Evolutionary conservation across 30 jellyfish, hydroid and myxozoan genomes (phyloP).

Genomic region (Haliclystus octoradiatus): DNA sequence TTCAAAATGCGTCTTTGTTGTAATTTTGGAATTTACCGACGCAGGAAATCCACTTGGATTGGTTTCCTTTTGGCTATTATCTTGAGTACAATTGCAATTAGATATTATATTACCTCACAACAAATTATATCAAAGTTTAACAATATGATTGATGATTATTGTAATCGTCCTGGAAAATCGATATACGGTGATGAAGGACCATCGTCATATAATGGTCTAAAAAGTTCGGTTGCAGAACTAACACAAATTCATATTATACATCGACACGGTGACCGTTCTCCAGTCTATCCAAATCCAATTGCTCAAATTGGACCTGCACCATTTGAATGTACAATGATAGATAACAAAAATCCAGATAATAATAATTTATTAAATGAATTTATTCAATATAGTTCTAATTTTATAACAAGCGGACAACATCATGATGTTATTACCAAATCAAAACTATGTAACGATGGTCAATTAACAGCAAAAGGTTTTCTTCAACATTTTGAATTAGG

Average conservation of each 20-base stretch:
- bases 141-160: neutral
- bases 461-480: conserved; percentile 81
- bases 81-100: no score
- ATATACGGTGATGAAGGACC: neutral
- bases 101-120: no score
- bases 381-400: conserved; percentile 9
- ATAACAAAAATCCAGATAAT: conserved; percentile 7
- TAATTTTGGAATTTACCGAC: no score
- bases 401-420: conserved; percentile 28
- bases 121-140: no score
- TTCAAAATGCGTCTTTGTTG: no score
- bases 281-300: conserved; percentile 53
- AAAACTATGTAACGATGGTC: conserved; percentile 64
- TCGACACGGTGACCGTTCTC: conserved; percentile 97
- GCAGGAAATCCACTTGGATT: no score
- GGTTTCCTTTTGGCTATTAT: no score
- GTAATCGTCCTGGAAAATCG: neutral
- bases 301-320: conserved; percentile 77
- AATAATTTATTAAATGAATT: conserved; percentile 13
- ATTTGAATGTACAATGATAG: conserved; percentile 50
- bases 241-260: conserved; percentile 63
- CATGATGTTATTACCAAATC: conserved; percentile 33
- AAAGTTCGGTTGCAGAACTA: conserved; percentile 7
- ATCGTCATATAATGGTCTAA: neutral
- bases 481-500: conserved; percentile 76